Evolutionary conservation across 2,888 invertebrate species (phyloP).

Genomic region (Cosmia trapezina): DNA sequence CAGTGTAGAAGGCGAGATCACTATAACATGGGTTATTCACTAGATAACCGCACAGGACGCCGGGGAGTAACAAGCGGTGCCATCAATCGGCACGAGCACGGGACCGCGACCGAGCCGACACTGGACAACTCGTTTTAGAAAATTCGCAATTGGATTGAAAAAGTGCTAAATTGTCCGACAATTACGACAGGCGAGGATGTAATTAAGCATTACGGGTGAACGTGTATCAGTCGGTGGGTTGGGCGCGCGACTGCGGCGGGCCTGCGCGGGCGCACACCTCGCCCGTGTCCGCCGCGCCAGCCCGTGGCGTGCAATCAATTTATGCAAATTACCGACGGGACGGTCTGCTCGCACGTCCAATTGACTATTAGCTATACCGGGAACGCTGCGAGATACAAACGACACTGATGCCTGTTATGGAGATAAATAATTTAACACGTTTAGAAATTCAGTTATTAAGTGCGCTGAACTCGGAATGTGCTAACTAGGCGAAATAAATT

Average conservation of each 20-base stretch:
- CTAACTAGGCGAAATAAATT: conserved; percentile 55
- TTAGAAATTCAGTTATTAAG: conserved; percentile 47
- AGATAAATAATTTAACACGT: conserved; percentile 54
- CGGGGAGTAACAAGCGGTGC: conserved; percentile 66
- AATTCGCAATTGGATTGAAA: conserved; percentile 77
- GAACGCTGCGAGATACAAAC: conserved; percentile 63
- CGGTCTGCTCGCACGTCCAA: conserved; percentile 77
- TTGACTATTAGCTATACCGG: conserved; percentile 75
- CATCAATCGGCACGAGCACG: conserved; percentile 70
- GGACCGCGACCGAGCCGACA: conserved; percentile 68
- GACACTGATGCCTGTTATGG: conserved; percentile 60
- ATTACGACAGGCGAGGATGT: conserved; percentile 85
- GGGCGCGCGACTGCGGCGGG: conserved; percentile 86
- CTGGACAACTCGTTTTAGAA: conserved; percentile 73
- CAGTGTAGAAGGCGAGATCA: conserved; percentile 75
- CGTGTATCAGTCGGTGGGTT: conserved; percentile 88
- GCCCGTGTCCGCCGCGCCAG: conserved; percentile 74
- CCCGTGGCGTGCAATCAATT: conserved; percentile 86
- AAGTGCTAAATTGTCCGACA: conserved; percentile 81
- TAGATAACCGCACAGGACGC: conserved; percentile 78
- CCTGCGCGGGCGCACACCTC: conserved; percentile 76
- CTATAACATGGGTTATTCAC: conserved; percentile 79
- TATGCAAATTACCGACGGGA: conserved; percentile 88
- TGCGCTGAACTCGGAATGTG: conserved; percentile 44
- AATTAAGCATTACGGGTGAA: conserved; percentile 85